phyloP scores from a whole-genome alignment of 2,797 vertebrate species.

The Miichthys miiuy region DNA sequence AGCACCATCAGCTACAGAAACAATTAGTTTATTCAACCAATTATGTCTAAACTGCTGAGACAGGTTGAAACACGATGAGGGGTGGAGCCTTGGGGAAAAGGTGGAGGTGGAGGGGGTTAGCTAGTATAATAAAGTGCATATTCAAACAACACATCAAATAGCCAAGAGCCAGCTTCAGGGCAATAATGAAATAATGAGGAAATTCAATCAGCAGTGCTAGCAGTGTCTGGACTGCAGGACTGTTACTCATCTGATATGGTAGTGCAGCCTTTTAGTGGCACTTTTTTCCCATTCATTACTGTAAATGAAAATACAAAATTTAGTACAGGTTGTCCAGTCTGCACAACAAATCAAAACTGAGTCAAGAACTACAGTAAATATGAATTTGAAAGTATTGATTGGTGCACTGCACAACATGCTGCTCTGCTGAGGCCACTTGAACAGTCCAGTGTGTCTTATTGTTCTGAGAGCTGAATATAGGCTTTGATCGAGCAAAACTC shows the following conservation, averaged over 20 bases:
- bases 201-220: conserved; percentile 69
- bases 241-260: conserved; percentile 41
- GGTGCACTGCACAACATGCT: conserved; percentile 11
- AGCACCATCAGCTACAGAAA: conserved; percentile 46
- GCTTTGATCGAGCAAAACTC: conserved; percentile 50
- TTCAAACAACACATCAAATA: conserved; percentile 53
- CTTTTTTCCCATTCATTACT: conserved; percentile 19
- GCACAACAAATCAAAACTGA: conserved; percentile 23
- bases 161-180: conserved; percentile 64
- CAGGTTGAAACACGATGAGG: conserved; percentile 37
- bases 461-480: conserved; percentile 36
- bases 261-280: conserved; percentile 22
- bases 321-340: conserved; percentile 4
- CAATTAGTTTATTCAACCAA: conserved; percentile 59
- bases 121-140: conserved; percentile 61
- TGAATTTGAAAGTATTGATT: conserved; percentile 48
- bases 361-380: conserved; percentile 45
- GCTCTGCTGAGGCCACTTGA: conserved; percentile 46
- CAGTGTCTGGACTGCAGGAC: conserved; percentile 50
- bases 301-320: conserved; percentile 32
- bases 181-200: conserved; percentile 73
- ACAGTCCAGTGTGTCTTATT: conserved; percentile 31
- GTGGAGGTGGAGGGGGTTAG: conserved; percentile 36
- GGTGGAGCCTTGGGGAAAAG: conserved; percentile 41
- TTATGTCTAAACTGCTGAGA: conserved; percentile 68